These are phyloP conservation scores for Salvator merianae DNA, from an alignment of 2,113 vertebrate genomes.

Conservation along the genomic window DNA sequence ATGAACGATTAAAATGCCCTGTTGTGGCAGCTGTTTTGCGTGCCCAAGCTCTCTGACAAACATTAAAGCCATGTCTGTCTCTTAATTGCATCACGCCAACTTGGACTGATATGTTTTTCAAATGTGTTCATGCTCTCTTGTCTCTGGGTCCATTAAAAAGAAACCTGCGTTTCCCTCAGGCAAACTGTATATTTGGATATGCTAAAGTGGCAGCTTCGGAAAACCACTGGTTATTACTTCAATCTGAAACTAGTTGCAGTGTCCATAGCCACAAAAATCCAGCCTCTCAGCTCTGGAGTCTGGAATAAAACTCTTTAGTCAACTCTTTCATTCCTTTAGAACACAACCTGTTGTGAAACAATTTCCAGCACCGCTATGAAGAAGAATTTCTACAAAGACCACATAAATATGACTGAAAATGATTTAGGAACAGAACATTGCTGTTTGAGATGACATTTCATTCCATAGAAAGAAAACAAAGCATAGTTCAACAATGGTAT, in stretches of 20 bases:
- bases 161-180: not conserved
- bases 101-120: not conserved
- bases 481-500: not conserved
- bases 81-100: not conserved
- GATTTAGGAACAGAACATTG: conserved; percentile 8
- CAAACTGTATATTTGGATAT: not conserved
- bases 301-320: not conserved
- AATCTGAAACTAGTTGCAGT: not conserved
- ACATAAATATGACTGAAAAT: not conserved
- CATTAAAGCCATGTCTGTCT: not conserved
- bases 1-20: not conserved
- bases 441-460: not conserved
- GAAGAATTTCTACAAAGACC: not conserved
- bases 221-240: too few relatives aligned
- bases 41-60: not conserved
- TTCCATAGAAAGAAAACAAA: not conserved
- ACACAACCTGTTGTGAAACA: conserved; percentile 61
- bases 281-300: not conserved
- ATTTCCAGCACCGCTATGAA: conserved; percentile 24
- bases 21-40: not conserved
- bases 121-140: not conserved
- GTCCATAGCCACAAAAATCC: not conserved
- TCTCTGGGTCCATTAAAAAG: not conserved
- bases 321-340: conserved; percentile 69
- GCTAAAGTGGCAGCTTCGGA: not conserved